Evolutionary conservation across 2,113 vertebrate species (phyloP).

Genomic region (Vicugna pacos): DNA sequence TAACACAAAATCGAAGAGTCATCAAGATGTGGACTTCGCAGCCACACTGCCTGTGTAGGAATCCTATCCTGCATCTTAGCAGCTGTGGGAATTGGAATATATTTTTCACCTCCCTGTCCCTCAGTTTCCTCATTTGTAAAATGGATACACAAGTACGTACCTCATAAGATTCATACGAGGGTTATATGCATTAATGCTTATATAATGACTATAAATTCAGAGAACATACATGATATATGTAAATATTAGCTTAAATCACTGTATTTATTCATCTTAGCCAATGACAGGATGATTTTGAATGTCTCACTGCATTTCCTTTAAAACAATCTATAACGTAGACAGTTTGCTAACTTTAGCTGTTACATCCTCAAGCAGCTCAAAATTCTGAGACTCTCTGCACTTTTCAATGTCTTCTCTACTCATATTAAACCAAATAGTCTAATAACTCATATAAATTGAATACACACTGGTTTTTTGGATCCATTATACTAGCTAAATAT

Average conservation of each 20-base stretch:
- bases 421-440: background rate
- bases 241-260: background rate
- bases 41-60: background rate
- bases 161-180: background rate
- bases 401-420: background rate
- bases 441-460: slow-evolving; percentile 12
- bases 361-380: background rate
- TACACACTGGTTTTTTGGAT: background rate
- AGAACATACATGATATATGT: background rate
- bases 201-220: background rate
- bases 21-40: background rate
- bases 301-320: background rate
- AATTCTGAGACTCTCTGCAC: background rate
- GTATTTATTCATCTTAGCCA: background rate
- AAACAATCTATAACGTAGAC: background rate
- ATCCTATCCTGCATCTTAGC: background rate
- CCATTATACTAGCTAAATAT: background rate
- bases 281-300: background rate
- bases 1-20: background rate
- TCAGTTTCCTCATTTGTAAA: background rate
- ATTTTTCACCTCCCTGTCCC: background rate
- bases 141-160: background rate
- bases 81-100: background rate
- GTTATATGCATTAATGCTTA: background rate
- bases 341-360: background rate